Conservation (phyloP, 2,888 invertebrate genomes). For the Tenthredo distinguenda region DNA sequence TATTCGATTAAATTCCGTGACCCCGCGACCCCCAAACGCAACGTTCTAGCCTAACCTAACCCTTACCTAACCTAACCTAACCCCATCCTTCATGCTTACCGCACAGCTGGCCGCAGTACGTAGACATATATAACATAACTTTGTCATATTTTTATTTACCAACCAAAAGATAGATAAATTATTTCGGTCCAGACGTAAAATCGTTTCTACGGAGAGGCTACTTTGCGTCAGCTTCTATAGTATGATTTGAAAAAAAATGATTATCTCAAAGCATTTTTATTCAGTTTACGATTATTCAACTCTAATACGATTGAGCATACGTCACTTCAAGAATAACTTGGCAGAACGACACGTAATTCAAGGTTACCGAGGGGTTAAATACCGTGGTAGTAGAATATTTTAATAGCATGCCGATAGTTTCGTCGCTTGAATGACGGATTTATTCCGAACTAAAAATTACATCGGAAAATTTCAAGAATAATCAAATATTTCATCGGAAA, state of each 20-base stretch:
- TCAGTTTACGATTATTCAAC: background rate
- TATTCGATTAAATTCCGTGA: constrained; percentile 65
- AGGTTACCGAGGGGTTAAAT: constrained; percentile 36
- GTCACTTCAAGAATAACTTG: background rate
- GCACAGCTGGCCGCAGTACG: constrained; percentile 73
- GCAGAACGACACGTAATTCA: constrained; percentile 33
- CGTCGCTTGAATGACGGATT: background rate
- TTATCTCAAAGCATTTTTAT: background rate
- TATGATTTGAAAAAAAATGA: background rate
- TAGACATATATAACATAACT: constrained; percentile 49
- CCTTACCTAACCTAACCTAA: constrained; percentile 70
- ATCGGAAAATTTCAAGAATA: background rate
- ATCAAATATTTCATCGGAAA: background rate
- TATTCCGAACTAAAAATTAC: background rate
- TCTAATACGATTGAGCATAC: background rate
- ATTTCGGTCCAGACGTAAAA: too few species aligned
- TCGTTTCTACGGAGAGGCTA: background rate
- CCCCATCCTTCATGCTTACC: constrained; percentile 68
- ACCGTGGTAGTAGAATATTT: background rate
- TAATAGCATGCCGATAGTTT: background rate
- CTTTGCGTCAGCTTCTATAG: background rate
- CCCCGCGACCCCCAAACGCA: constrained; percentile 70
- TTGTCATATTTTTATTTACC: background rate
- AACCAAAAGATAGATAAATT: background rate
- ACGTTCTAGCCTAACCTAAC: constrained; percentile 68